phyloP scores from a whole-genome alignment of 2,888 invertebrate species.

The Cheilosia soror region DNA sequence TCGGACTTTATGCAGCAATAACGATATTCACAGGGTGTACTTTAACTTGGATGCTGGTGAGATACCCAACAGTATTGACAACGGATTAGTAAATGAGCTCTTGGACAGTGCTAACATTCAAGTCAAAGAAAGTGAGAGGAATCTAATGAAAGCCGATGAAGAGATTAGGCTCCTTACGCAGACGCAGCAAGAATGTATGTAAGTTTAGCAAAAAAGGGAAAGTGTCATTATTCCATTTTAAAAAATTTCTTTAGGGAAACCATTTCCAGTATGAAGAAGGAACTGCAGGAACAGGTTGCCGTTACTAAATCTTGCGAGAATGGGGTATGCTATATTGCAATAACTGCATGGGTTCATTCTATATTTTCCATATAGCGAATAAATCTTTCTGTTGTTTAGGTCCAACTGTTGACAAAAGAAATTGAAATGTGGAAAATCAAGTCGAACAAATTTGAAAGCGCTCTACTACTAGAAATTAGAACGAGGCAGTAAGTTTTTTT shows the following conservation, averaged over 20 bases:
- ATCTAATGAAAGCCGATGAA: neutral
- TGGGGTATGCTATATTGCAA: neutral
- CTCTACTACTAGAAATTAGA: too few relatives aligned
- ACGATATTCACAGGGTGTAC: neutral
- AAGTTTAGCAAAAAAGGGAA: neutral
- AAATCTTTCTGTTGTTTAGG: neutral
- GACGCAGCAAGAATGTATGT: neutral
- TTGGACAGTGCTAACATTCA: neutral
- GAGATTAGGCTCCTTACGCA: slow-evolving; percentile 1
- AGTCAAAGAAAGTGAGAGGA: neutral
- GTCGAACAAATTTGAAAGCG: too few relatives aligned
- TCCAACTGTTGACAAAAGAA: neutral
- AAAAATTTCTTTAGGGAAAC: neutral
- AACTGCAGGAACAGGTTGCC: neutral
- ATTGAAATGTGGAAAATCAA: neutral
- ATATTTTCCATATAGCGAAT: neutral
- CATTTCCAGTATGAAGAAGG: neutral
- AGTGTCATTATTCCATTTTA: neutral
- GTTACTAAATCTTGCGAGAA: neutral
- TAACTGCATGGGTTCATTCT: neutral
- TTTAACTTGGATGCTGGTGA: neutral
- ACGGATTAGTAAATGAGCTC: neutral
- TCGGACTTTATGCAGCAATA: neutral
- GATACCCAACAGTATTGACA: neutral
- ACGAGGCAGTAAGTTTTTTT: too few relatives aligned